Percentiles rank a stretch among this genome's conserved stretches.
These are phyloP conservation scores for Reticulitermes lucifugus DNA, from an alignment of 2,888 invertebrate genomes.

Conservation along the genomic window DNA sequence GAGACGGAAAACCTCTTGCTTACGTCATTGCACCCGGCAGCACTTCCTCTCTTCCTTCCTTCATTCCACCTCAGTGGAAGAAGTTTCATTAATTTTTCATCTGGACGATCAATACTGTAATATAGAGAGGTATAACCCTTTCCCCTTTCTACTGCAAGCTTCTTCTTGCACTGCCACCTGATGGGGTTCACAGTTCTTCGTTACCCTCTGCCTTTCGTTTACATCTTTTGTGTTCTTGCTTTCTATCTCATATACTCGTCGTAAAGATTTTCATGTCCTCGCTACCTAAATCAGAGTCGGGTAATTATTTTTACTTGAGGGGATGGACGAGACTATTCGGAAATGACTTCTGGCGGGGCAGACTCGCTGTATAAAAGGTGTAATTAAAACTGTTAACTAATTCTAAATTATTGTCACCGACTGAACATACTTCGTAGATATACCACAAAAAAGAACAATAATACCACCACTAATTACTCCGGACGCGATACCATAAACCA, in stretches of 20 bases:
- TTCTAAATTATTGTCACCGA: too few species aligned
- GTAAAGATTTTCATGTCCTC: background rate
- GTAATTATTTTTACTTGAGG: too few species aligned
- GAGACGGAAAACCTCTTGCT: background rate
- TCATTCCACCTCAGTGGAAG: slow-evolving; percentile 18
- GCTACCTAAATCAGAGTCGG: too few species aligned
- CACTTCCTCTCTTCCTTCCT: slow-evolving; percentile 7
- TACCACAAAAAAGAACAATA: too few species aligned
- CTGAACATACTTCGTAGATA: too few species aligned
- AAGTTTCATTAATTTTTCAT: slow-evolving; percentile 43
- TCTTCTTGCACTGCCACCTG: background rate
- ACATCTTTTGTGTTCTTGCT: background rate
- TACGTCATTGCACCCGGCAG: background rate
- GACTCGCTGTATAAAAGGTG: too few species aligned
- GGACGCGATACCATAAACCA: too few species aligned
- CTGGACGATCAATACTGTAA: slow-evolving; percentile 31
- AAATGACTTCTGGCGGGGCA: too few species aligned
- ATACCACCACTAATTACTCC: too few species aligned
- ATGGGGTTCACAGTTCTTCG: background rate
- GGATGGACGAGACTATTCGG: too few species aligned
- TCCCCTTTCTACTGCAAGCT: background rate
- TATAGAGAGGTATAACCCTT: slow-evolving; percentile 24
- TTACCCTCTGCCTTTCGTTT: background rate
- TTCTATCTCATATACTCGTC: background rate
- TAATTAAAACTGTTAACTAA: too few species aligned